These are phyloP conservation scores for Tyria jacobaeae DNA, from an alignment of 2,888 invertebrate species.

Conservation along the genomic window DNA sequence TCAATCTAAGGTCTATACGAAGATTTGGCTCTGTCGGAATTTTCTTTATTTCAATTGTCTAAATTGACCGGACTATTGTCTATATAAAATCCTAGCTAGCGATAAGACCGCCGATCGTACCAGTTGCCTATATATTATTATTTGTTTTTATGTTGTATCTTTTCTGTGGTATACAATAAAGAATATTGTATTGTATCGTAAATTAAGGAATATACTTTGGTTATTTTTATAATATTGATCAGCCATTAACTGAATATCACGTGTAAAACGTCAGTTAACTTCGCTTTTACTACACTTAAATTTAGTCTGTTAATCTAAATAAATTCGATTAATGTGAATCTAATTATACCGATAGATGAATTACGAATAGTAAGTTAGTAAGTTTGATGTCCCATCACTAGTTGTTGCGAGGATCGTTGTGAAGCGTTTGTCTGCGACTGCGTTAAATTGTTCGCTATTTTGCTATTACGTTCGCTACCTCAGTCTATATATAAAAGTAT, in stretches of 20 bases:
- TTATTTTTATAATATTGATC: background rate
- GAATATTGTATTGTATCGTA: too few species aligned
- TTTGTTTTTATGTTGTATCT: too few species aligned
- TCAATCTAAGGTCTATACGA: too few species aligned
- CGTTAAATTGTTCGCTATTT: slow-evolving; percentile 62
- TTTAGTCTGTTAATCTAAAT: background rate
- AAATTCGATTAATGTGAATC: background rate
- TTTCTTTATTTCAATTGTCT: too few species aligned
- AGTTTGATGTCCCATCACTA: slow-evolving; percentile 52
- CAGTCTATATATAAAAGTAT: slow-evolving; percentile 58
- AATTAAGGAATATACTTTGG: too few species aligned
- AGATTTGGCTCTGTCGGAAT: too few species aligned
- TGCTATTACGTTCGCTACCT: slow-evolving; percentile 52
- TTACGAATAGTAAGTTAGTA: background rate
- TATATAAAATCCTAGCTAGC: too few species aligned
- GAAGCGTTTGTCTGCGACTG: slow-evolving; percentile 70
- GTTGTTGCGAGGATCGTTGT: slow-evolving; percentile 64
- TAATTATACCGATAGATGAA: too few species aligned
- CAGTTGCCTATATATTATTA: too few species aligned
- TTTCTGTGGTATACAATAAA: too few species aligned
- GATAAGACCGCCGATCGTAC: too few species aligned
- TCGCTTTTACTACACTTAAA: background rate
- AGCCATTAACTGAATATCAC: background rate
- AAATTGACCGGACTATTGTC: too few species aligned
- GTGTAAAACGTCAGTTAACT: background rate